phyloP scores from a whole-genome alignment of 2,797 vertebrate genomes.

The Sebastes hubbsi region DNA sequence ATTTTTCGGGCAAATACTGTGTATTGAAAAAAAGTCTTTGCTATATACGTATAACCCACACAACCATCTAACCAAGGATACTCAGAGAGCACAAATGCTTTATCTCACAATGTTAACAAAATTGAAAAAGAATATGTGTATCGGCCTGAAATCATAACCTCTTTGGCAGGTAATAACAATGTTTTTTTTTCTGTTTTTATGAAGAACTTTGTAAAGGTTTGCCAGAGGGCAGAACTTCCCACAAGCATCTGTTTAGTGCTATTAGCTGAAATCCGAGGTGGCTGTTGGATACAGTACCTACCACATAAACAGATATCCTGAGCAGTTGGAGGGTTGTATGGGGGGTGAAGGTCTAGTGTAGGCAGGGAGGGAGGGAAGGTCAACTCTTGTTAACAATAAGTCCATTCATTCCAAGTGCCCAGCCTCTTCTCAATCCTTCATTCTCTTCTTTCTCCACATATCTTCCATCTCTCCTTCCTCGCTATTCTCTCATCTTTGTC shows the following conservation, averaged over 20 bases:
- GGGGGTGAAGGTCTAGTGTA: constrained; percentile 37
- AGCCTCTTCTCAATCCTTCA: constrained; percentile 18
- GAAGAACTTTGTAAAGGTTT: not conserved
- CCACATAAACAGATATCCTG: constrained; percentile 28
- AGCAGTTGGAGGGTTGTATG: constrained; percentile 23
- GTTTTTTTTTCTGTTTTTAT: not conserved
- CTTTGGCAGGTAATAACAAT: not conserved
- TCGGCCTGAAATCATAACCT: not conserved
- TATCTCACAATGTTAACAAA: not conserved
- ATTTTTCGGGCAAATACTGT: not conserved
- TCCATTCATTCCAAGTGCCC: constrained; percentile 53
- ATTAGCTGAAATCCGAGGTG: constrained; percentile 45
- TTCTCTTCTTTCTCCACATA: not conserved
- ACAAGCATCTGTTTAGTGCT: constrained; percentile 49
- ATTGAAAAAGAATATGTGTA: no score
- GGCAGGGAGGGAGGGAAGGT: constrained; percentile 43
- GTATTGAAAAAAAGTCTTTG: not conserved
- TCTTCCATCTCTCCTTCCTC: constrained; percentile 22
- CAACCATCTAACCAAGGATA: not conserved
- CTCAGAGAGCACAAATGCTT: not conserved
- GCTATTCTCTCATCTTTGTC: not conserved
- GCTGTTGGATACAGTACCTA: constrained; percentile 18
- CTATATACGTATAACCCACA: not conserved
- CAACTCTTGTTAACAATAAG: constrained; percentile 58
- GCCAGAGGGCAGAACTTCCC: constrained; percentile 16